phyloP scores from a whole-genome alignment of 2,113 vertebrate species.

The Cebidichthys violaceus region DNA sequence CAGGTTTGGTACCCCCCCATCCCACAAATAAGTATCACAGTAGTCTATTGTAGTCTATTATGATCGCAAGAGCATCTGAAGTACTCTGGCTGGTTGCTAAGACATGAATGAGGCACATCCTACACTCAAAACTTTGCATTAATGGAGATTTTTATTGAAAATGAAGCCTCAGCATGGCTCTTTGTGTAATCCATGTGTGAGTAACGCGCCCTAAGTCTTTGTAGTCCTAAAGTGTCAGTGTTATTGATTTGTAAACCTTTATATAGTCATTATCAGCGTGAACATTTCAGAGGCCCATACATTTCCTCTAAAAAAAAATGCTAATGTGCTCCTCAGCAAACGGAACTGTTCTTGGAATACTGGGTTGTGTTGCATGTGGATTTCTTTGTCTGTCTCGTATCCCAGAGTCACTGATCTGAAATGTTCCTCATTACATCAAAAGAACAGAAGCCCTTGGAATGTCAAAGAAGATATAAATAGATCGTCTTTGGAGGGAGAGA shows the following conservation, averaged over 20 bases:
- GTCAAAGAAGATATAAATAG: conserved; percentile 68
- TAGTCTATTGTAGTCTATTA: background rate
- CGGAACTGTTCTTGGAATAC: conserved; percentile 19
- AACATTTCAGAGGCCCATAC: conserved; percentile 77
- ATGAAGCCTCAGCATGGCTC: background rate
- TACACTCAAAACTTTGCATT: conserved; percentile 4
- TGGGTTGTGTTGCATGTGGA: background rate
- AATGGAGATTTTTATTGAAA: conserved; percentile 7
- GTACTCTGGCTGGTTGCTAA: background rate
- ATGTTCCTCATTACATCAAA: conserved; percentile 66
- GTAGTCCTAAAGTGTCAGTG: background rate
- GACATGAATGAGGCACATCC: background rate
- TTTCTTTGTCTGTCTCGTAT: conserved; percentile 46
- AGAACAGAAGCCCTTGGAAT: conserved; percentile 47
- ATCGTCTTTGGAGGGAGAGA: conserved; percentile 43
- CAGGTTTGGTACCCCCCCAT: background rate
- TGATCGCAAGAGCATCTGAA: background rate
- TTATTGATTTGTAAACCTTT: conserved; percentile 80
- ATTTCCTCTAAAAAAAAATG: background rate
- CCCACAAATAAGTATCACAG: background rate
- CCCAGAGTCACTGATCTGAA: conserved; percentile 52
- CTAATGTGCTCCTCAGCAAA: conserved; percentile 12
- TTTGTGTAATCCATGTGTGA: conserved; percentile 1
- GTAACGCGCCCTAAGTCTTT: background rate
- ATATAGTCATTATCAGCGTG: conserved; percentile 85